Conservation (phyloP, 1,140 invertebrate genomes). For the Magallana ariakensis region DNA sequence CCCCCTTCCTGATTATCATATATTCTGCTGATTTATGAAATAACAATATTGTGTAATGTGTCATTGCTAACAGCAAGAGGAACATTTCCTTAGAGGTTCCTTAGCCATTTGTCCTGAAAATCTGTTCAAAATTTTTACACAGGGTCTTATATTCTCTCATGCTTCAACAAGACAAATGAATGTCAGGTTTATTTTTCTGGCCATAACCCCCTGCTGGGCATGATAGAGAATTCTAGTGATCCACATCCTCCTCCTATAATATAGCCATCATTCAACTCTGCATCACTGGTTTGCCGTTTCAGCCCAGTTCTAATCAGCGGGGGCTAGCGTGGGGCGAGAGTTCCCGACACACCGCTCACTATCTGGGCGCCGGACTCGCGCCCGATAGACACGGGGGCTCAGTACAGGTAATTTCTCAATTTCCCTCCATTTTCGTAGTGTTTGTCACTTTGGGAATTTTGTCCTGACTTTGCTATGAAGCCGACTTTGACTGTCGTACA, state of each 20-base stretch:
- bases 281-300: conserved; percentile 72
- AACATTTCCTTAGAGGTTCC: too few relatives aligned
- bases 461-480: neutral
- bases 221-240: neutral
- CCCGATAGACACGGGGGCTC: conserved; percentile 94
- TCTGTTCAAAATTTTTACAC: too few relatives aligned
- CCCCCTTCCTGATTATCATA: too few relatives aligned
- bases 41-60: too few relatives aligned
- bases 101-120: too few relatives aligned
- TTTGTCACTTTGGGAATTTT: conserved; percentile 25
- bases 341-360: conserved; percentile 73
- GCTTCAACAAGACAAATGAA: too few relatives aligned
- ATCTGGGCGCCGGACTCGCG: conserved; percentile 86
- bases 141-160: too few relatives aligned
- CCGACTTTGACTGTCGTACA: neutral
- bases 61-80: too few relatives aligned
- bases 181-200: too few relatives aligned
- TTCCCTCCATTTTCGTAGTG: conserved; percentile 17
- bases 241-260: neutral
- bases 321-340: conserved; percentile 78
- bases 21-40: too few relatives aligned
- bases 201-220: neutral
- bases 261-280: neutral
- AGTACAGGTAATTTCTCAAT: conserved; percentile 88
- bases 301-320: conserved; percentile 73